Conservation (phyloP, 2,113 vertebrate genomes). For the Hepsetus odoe region DNA sequence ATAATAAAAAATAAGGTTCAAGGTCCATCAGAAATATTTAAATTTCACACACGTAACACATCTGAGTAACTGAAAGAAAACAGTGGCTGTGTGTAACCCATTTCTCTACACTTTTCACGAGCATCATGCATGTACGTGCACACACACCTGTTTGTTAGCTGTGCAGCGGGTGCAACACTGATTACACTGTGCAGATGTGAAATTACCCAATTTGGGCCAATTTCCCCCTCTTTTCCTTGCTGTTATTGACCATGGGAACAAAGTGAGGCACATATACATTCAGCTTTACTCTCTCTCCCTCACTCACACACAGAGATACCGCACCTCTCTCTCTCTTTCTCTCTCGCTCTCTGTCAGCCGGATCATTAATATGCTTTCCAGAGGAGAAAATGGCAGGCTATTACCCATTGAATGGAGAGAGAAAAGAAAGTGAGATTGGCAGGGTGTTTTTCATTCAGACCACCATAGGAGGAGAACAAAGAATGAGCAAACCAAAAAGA, state of each 20-base stretch:
- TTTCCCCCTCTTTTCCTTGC: constrained; percentile 50
- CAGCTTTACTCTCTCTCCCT: neutral
- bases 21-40: too few relatives aligned
- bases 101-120: neutral
- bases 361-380: constrained; percentile 54
- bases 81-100: neutral
- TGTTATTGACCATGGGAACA: constrained; percentile 50
- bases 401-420: constrained; percentile 46
- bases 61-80: neutral
- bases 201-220: constrained; percentile 55
- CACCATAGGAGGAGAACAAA: constrained; percentile 32
- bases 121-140: constrained; percentile 3
- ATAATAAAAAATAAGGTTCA: too few relatives aligned
- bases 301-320: neutral
- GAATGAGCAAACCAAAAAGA: neutral
- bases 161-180: constrained; percentile 41
- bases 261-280: constrained; percentile 45
- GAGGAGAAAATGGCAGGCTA: constrained; percentile 48
- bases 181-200: constrained; percentile 55
- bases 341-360: constrained; percentile 1
- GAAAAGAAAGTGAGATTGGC: constrained; percentile 46
- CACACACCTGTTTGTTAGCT: constrained; percentile 38
- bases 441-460: constrained; percentile 43
- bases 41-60: too few relatives aligned
- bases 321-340: neutral